Base-by-base conservation (phyloP, 2,797 vertebrate species). In the Anguilla pacifica region DNA sequence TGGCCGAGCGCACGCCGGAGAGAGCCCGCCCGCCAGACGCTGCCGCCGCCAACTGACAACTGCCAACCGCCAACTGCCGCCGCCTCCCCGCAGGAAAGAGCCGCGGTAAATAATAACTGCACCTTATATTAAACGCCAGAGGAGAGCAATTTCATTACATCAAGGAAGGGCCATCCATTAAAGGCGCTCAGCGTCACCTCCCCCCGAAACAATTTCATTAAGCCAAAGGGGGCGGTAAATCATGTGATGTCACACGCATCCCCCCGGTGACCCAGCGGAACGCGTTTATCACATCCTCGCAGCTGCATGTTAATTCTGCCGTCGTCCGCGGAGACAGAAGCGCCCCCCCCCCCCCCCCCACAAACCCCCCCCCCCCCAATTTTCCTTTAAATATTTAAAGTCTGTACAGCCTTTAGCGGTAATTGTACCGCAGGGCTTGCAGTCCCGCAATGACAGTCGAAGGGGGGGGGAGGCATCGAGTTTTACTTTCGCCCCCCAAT, bases 131-230 rank as follows among this genome's bases (percentile, higher is more conserved):
- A 97, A 97, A 97, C 96, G 96, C 96, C 96, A 96, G 95, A 96
- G 95, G 95, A 97, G 96, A 95, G 96, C 96, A 97, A 97, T 97
- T 97, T 97, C 97, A 97, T 97, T 97, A 97, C 96, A 96, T 96
- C 96, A 96, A 95, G 97, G 95, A 96, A 85, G 97, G 97, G 96
- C 96, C 96, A 97, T 97, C 96, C 96, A 97, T 97, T 97, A 97
- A 96, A 96, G 94, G 96, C 96, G 96, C 96, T 97, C 95, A 95
- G 95, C 97, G 93, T 96, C 95, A 96, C 97, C 97, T 96, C 93
- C 35, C 93, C 96, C 96, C 96, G 97, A 97, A 98, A 98, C 97
- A 98, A 98, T 98, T 97, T 98, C 97, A 98, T 98, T 98, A 98
- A 98, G 97, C 97, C 96, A 97, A 97, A 97, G 93, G 96, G 96